phyloP scores from a whole-genome alignment of 2,888 invertebrate genomes.

The Lochmaea crataegi region DNA sequence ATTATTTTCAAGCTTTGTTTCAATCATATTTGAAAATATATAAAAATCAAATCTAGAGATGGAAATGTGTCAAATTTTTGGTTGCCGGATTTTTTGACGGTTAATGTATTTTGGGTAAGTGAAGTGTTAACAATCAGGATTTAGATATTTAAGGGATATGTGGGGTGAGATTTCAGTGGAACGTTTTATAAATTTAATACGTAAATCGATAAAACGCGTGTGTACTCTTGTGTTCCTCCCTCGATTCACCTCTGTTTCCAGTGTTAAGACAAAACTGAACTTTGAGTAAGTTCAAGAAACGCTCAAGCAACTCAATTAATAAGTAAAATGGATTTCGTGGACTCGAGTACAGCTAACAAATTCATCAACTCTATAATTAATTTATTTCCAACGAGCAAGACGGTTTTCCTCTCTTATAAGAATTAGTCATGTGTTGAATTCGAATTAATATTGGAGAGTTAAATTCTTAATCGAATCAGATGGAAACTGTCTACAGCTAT shows the following conservation, averaged over 20 bases:
- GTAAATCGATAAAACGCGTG: not conserved
- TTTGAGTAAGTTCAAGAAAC: conserved; percentile 12
- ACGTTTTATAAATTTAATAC: too few species aligned
- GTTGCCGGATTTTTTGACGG: too few species aligned
- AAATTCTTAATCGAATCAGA: conserved; percentile 4
- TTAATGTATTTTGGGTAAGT: too few species aligned
- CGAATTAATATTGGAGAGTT: not conserved
- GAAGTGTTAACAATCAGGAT: too few species aligned
- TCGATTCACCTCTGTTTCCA: not conserved
- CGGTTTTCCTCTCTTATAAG: not conserved
- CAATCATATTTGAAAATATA: too few species aligned
- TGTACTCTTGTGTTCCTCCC: not conserved
- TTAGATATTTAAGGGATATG: too few species aligned
- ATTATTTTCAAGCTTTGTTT: too few species aligned
- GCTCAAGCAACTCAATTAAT: conserved; percentile 26
- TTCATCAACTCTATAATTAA: conserved; percentile 26
- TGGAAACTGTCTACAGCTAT: not conserved
- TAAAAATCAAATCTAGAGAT: too few species aligned
- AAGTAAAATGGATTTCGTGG: conserved; percentile 17
- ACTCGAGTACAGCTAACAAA: conserved; percentile 17
- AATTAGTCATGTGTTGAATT: conserved; percentile 1
- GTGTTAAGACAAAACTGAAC: conserved; percentile 1
- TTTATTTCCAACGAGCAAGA: conserved; percentile 13
- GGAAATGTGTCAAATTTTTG: too few species aligned
- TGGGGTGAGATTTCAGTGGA: too few species aligned